Evolutionary conservation across 2,797 vertebrate species (phyloP).

Genomic region (Megaceryle alcyon): DNA sequence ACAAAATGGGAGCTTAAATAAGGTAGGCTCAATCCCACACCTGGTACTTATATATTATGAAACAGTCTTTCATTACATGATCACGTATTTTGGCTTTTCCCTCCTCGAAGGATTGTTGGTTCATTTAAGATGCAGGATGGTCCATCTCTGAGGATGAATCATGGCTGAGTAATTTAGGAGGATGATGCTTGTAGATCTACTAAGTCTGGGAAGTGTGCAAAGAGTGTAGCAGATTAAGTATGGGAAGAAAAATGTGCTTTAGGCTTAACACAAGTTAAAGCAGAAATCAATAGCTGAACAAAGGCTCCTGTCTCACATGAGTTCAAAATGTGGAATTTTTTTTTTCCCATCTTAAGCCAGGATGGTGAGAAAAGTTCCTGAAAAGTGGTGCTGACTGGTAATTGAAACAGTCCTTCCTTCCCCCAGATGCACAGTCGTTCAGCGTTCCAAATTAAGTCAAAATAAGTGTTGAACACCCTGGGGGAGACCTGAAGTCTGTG

Average conservation of each 20-base stretch:
- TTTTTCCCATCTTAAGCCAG: background rate
- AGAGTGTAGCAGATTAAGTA: accelerated
- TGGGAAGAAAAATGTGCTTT: background rate
- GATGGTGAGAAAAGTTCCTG: background rate
- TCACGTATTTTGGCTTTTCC: background rate
- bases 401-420: background rate
- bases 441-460: background rate
- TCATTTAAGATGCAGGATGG: background rate
- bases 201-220: background rate
- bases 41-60: conserved; percentile 47
- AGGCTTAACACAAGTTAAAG: background rate
- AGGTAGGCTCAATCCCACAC: conserved; percentile 26
- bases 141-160: background rate
- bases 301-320: background rate
- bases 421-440: accelerated
- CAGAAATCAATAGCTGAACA: background rate
- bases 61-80: background rate
- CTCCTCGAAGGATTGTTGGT: background rate
- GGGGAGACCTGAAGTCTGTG: background rate
- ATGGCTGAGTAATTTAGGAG: background rate
- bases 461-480: background rate
- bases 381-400: background rate
- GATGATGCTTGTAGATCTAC: background rate
- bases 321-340: background rate
- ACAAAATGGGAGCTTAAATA: conserved; percentile 41